Evolutionary conservation across 2,888 invertebrate genomes (phyloP), one percentile per base, ranked within the genome.

Genomic region (Eupeodes luniger): DNA sequence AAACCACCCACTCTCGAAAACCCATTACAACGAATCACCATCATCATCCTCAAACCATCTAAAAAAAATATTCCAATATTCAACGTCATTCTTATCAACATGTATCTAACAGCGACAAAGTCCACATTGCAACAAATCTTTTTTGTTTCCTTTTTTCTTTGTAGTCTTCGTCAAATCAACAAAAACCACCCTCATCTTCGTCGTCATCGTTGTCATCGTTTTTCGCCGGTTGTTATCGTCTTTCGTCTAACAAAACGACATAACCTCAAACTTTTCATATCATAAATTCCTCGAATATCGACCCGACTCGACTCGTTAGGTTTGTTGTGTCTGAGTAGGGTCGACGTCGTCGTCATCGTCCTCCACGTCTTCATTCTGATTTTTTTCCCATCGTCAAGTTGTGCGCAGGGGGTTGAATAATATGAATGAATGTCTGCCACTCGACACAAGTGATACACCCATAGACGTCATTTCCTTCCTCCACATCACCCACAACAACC

Each of bases 251-350:
- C 49, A 51, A 47, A 10, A 47, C 10, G 36, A 51, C 19, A 55
- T 40, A 47, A 66, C 40, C 77, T 55, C 16, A 74, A 64, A 51
- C 81, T 7, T 34, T 36, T 14, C 84, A 84, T 74, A 81, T 81
- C 84, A 84, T 74, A 81, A 81, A 88, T 88, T 85, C 85, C 88
- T 81, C 27, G 61, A 75, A 88, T 88, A 88, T 88, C 88, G 85
- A 88, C 85, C 88, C 78, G 70, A 19, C 55, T 55, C 78, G 66
- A 19, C 55, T 55, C 19, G 11, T 40, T n/a, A 6, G n/a, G 88
- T 85, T 85, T 88, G 88, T 88, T 88, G 85, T 88, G 88, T 88
- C 88, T 88, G 88, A 77, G 81, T 76, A 77, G 88, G 88, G 81
- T 78, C 81, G 55, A 14, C 55, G 40, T 53, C 53, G 49, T 51